phyloP scores from a whole-genome alignment of 2,113 vertebrate genomes.

The Stigmatopora argus region DNA sequence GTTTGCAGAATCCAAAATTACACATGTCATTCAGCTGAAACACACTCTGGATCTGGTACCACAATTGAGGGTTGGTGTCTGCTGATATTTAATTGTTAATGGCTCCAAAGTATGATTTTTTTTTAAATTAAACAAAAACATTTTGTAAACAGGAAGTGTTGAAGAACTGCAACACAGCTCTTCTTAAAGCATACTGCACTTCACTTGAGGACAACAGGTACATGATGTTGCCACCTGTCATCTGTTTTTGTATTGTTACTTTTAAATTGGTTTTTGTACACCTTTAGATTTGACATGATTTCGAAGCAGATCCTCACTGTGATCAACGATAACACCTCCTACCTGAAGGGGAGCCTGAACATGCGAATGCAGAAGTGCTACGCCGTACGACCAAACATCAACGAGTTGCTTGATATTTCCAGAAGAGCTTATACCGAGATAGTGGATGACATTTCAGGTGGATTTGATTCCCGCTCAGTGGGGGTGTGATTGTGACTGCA shows the following conservation, averaged over 20 bases:
- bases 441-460: slow-evolving; percentile 95
- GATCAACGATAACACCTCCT: slow-evolving; percentile 85
- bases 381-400: slow-evolving; percentile 88
- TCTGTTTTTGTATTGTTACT: neutral
- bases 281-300: slow-evolving; percentile 81
- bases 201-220: slow-evolving; percentile 87
- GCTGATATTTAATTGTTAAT: neutral
- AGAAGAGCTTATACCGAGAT: slow-evolving; percentile 92
- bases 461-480: no score
- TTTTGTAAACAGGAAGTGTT: slow-evolving; percentile 70
- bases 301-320: slow-evolving; percentile 89
- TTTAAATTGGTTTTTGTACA: slow-evolving; percentile 5
- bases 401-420: slow-evolving; percentile 91
- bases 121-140: neutral
- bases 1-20: slow-evolving; percentile 90
- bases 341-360: slow-evolving; percentile 85
- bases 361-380: slow-evolving; percentile 97
- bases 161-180: slow-evolving; percentile 77
- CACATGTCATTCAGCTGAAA: slow-evolving; percentile 91
- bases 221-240: neutral
- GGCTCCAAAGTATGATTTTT: neutral
- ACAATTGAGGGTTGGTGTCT: slow-evolving; percentile 78
- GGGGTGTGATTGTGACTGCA: no score
- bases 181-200: slow-evolving; percentile 82
- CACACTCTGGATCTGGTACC: slow-evolving; percentile 89